These are phyloP conservation scores for Pelobates cultripes DNA, from an alignment of 2,797 vertebrate genomes.

Conservation along the genomic window DNA sequence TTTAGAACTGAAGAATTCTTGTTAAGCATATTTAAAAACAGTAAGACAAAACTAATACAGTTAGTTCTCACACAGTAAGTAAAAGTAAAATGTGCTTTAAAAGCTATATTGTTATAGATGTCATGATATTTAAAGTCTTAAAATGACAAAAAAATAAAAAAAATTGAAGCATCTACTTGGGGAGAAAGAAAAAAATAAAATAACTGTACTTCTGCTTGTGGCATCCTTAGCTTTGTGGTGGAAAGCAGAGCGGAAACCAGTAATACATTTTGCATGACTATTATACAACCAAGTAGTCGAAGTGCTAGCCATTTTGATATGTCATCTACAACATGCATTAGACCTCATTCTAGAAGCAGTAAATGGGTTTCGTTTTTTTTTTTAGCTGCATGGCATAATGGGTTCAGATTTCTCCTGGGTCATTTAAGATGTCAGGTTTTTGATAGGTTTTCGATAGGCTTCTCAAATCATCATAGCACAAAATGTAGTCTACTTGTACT, in stretches of 20 bases:
- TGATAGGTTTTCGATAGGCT: slow-evolving; percentile 42
- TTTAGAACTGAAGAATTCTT: too few species aligned
- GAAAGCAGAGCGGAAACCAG: slow-evolving; percentile 17
- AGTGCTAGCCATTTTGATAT: slow-evolving; percentile 29
- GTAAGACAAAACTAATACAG: too few species aligned
- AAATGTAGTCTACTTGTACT: not conserved
- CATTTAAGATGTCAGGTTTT: slow-evolving; percentile 44
- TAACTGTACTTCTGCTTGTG: too few species aligned
- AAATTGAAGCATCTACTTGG: too few species aligned
- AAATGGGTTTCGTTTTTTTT: slow-evolving; percentile 38
- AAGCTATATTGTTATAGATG: too few species aligned
- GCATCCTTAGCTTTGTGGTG: not conserved
- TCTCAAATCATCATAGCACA: slow-evolving; percentile 8
- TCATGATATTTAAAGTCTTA: too few species aligned
- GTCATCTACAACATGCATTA: slow-evolving; percentile 47
- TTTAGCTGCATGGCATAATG: slow-evolving; percentile 38
- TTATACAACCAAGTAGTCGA: slow-evolving; percentile 25
- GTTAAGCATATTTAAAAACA: too few species aligned
- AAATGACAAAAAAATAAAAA: too few species aligned
- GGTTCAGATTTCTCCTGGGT: slow-evolving; percentile 34
- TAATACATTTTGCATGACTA: slow-evolving; percentile 49
- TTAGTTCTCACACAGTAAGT: too few species aligned
- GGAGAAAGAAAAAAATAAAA: too few species aligned
- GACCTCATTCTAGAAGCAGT: slow-evolving; percentile 36
- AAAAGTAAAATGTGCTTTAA: too few species aligned